Base-by-base conservation (phyloP, 1,140 invertebrate species). In the Penaeus japonicus region DNA sequence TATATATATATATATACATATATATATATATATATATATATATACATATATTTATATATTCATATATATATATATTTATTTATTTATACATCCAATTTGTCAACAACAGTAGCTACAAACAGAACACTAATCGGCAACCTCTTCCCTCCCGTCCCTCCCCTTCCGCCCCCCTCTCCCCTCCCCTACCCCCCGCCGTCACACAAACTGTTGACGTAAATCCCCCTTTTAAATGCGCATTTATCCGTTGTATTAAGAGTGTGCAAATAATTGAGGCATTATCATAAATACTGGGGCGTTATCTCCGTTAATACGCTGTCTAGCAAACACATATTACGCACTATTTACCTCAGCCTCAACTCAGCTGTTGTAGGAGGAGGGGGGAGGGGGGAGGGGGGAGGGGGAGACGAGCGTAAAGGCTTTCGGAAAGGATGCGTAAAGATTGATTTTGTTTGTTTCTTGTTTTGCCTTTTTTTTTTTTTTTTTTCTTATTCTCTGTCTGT, bases 231-330 rank as follows among this genome's bases (percentile, higher is more conserved):
- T 86, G 55, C 85, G 35, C 35, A 53, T 86, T 86, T 79, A 86
- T 80, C 85, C 85, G 75, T 79, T 79, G 85, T 86, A 86, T 86
- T 86, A 86, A 86, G 85, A 78, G 85, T 47, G 85, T 86, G 85
- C 75, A 86, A 86, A 86, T 86, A 86, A 86, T 86, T 86, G 75
- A 30, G 27, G 85, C 53, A 79, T 84, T 84, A 84, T 47, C 82
- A 65, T 84, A 84, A 70, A 84, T 65, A 84, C 62, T 30, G n/a
- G 79, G 47, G 53, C 10, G 70, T 73, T 73, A 73, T 73, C 70
- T 30, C 24, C n/a, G 70, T 32, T 73, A 73, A 73, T 73, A 73
- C 70, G 70, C 27, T 73, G n/a, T 32, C 70, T 32, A 24, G 70
- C 35, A 73, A 73, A 73, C 70, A 73, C 70, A 73, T 73, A 73